Evolutionary conservation across 2,888 invertebrate species (phyloP), one percentile per base, ranked within the genome.

Genomic region (Papilio gigon): DNA sequence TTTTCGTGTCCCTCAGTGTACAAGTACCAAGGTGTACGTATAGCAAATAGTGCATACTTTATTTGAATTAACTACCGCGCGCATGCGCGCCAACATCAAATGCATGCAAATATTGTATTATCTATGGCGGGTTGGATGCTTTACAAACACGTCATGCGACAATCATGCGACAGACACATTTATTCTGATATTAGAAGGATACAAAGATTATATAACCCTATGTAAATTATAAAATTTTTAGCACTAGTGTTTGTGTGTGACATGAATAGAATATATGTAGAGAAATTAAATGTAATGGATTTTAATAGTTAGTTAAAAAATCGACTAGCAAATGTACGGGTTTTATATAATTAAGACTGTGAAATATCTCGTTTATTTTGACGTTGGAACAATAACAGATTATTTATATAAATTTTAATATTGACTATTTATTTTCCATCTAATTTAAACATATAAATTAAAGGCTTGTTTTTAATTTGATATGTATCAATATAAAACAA

Each of bases 1-100:
- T 47, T 59, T 9, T 56, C 42, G 40, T 69, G 69, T 42, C 61
- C 60, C 25, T 69, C 69, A 69, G 65, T 69, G 53, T 69, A 69
- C 33, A 61, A 58, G 53, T 35, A n/a, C n/a, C n/a, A n/a, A 33
- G 25, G 9, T 25, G 20, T 22, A 25, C 42, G 62, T 56, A 58
- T 12, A 47, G 11, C 22, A 22, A 42, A 40, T 44, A 62, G 42
- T 68, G 67, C 61, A 68, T 40, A n/a, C 11, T 17, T 12, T 37
- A 58, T 63, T 63, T 67, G 53, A 53, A 64, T 59, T 64, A 68
- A 25, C 61, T 65, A 64, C 59, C 58, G n/a, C 33, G 64, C 35
- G 42, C 33, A 53, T 44, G 42, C n/a, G 53, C 68, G 64, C 63
- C 11, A 30, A 64, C 53, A 68, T 64, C 22, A 50, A 61, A 40